A percentile compares a stretch with the other conserved stretches of the same genome.
phyloP scores from a whole-genome alignment of 1,140 invertebrate genomes.

The Helicoverpa zea region DNA sequence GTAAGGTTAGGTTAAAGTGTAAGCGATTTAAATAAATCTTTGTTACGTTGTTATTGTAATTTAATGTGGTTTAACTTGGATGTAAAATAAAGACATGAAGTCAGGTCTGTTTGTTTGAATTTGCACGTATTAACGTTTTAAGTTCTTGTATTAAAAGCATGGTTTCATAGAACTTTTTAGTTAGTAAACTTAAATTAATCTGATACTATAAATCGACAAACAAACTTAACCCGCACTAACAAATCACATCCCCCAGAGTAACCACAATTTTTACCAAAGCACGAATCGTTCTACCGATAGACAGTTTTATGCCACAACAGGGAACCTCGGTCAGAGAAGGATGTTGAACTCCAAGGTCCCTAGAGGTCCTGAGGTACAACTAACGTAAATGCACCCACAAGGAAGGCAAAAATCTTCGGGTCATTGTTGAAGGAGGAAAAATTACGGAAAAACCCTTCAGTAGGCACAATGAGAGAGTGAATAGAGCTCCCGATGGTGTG shows the following conservation, averaged over 20 bases:
- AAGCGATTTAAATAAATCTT: slow-evolving; percentile 36
- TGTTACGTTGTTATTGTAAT: slow-evolving; percentile 31
- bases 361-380: slow-evolving; percentile 12
- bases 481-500: slow-evolving; percentile 9
- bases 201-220: background rate
- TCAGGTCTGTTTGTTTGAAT: background rate
- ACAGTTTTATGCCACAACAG: slow-evolving; percentile 31
- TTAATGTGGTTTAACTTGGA: slow-evolving; percentile 8
- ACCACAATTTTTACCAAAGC: slow-evolving; percentile 6
- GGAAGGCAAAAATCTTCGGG: slow-evolving; percentile 30
- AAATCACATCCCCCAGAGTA: slow-evolving; percentile 19
- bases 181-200: background rate
- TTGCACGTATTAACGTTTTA: background rate
- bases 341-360: slow-evolving; percentile 10
- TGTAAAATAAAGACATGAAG: background rate
- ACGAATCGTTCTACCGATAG: slow-evolving; percentile 6
- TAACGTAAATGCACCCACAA: slow-evolving; percentile 33
- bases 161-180: no score
- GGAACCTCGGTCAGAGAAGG: slow-evolving; percentile 15
- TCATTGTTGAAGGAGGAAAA: slow-evolving; percentile 43
- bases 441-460: slow-evolving; percentile 39
- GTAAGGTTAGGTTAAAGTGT: slow-evolving; percentile 42
- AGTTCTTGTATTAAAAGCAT: no score
- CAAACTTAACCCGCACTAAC: background rate
- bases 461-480: slow-evolving; percentile 17